Base-by-base conservation (phyloP, 2,888 invertebrate genomes). In the Lithophane semibrunnea region DNA sequence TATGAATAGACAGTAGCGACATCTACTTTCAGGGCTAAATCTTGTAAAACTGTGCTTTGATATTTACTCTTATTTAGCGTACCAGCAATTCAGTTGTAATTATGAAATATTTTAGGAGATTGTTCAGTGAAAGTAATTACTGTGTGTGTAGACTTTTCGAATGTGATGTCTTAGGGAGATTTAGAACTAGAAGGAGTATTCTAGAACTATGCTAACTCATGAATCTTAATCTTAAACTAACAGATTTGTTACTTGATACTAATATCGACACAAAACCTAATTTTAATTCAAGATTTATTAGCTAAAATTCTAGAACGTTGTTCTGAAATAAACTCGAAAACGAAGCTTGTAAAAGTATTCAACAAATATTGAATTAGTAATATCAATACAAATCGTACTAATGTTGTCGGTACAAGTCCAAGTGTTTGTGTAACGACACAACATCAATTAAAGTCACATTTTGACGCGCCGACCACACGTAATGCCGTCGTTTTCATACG, bases 361-460 rank as follows among this genome's bases (percentile, higher is more conserved):
- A 29, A 56, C 42, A 29, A 69, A 85, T 75, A 80, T 81, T 76
- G 13, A 76, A 81, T 75, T 63, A 81, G n/a, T 21, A 44, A 58
- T 52, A 71, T 58, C 63, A 60, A 44, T 63, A 73, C n/a, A 73
- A 71, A 66, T 65, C 49, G 61, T 64, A 72, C 63, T 79, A 85
- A 72, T 93, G 91, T 90, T 88, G 86, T 88, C 95, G 79, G 88
- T 95, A 95, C 94, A 78, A 84, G 84, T 90, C 88, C 90, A 91
- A 93, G 91, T 92, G 91, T 92, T 92, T 92, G 91, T 91, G 91
- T 91, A 92, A 90, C 89, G 86, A 83, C 90, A 91, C 91, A 93
- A 94, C 95, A 94, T 94, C 96, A 95, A 96, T 96, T 96, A 96
- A 96, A 96, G 95, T 95, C 96, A 88, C 94, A 96, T 96, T 96